Percentiles rank a stretch among this genome's conserved stretches.
Evolutionary conservation across 2,888 invertebrate genomes (phyloP).

Genomic region (Lithosia quadra): DNA sequence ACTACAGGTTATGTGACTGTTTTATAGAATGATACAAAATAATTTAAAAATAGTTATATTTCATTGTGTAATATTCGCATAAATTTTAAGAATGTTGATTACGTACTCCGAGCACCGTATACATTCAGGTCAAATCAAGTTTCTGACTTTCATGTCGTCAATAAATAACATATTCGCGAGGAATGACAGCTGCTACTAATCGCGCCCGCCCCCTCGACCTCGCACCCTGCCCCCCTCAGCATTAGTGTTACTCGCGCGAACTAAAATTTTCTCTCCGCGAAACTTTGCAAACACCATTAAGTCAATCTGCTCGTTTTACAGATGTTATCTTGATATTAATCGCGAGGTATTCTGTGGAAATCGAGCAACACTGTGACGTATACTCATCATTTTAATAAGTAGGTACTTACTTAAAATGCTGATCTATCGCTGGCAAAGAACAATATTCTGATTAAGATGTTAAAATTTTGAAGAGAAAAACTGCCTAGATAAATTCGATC

Average conservation of each 20-base stretch:
- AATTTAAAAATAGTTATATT: background rate
- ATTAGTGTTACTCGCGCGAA: slow-evolving; percentile 73
- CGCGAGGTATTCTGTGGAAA: slow-evolving; percentile 41
- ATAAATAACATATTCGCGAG: slow-evolving; percentile 79
- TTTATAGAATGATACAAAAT: background rate
- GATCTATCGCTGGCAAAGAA: background rate
- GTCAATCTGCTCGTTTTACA: slow-evolving; percentile 83
- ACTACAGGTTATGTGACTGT: no score
- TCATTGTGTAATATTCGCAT: background rate
- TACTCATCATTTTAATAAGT: slow-evolving; percentile 6
- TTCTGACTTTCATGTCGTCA: slow-evolving; percentile 60
- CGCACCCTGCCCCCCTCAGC: slow-evolving; percentile 50
- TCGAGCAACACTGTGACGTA: slow-evolving; percentile 7
- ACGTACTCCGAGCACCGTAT: background rate
- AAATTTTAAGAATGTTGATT: background rate
- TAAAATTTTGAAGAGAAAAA: no score
- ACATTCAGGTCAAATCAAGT: slow-evolving; percentile 34
- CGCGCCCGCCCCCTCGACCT: slow-evolving; percentile 57
- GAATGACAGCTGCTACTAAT: slow-evolving; percentile 84
- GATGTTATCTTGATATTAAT: slow-evolving; percentile 79
- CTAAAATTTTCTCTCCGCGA: slow-evolving; percentile 78
- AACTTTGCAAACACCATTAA: slow-evolving; percentile 85
- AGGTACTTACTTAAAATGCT: slow-evolving; percentile 1
- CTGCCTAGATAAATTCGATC: no score
- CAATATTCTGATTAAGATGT: background rate